A percentile compares a stretch with the other conserved stretches of the same genome.
phyloP scores from a whole-genome alignment of 2,888 invertebrate genomes.

The Creontiades dilutus region DNA sequence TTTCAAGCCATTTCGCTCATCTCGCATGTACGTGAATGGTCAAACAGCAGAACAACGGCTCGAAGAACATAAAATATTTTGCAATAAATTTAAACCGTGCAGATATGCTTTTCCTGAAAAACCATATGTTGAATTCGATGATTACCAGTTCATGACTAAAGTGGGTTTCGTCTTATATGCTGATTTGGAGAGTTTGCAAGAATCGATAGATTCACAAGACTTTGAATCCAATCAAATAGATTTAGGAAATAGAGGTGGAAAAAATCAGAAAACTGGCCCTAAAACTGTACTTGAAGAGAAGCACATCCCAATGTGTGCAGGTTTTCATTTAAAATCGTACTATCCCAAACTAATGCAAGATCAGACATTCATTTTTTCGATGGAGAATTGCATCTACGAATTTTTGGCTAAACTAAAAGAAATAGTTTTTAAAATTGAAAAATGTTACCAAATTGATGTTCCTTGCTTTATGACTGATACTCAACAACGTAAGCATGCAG shows the following conservation, averaged over 20 bases:
- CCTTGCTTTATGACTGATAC: no score
- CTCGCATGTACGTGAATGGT: background rate
- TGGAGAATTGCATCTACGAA: slow-evolving; percentile 1
- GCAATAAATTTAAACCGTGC: slow-evolving; percentile 44
- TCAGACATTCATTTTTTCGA: slow-evolving; percentile 27
- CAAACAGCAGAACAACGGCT: background rate
- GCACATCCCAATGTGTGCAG: slow-evolving; percentile 31
- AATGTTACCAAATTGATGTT: no score
- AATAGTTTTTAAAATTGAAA: background rate
- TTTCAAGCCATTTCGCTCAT: slow-evolving; percentile 2
- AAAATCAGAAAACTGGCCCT: background rate
- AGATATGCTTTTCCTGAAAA: slow-evolving; percentile 43
- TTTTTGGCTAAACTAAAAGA: background rate
- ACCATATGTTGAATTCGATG: slow-evolving; percentile 4
- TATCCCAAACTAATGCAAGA: slow-evolving; percentile 30
- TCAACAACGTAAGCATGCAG: no score
- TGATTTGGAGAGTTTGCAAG: slow-evolving; percentile 14
- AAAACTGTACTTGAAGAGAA: background rate
- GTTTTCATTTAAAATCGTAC: slow-evolving; percentile 1
- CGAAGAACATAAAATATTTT: slow-evolving; percentile 23
- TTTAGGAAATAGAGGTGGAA: background rate
- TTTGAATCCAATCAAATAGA: background rate
- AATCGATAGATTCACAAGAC: background rate
- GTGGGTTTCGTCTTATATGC: slow-evolving; percentile 22
- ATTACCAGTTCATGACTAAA: slow-evolving; percentile 29